These are phyloP conservation scores for Myopa tessellatipennis DNA, from an alignment of 2,888 invertebrate species.

Conservation along the genomic window DNA sequence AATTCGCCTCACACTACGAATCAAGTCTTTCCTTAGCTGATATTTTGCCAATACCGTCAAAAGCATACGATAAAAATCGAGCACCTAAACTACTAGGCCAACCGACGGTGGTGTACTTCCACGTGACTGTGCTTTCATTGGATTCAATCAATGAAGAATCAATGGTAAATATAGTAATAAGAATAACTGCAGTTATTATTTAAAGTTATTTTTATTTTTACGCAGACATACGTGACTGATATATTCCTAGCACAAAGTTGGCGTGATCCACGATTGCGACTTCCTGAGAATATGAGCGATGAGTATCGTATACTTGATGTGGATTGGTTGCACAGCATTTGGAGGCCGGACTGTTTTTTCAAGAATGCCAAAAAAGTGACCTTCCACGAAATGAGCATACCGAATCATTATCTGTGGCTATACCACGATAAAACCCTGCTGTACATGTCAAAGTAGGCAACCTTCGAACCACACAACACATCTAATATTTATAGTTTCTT, in stretches of 20 bases:
- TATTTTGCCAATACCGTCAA: conserved; percentile 84
- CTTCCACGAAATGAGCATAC: conserved; percentile 94
- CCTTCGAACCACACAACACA: not conserved
- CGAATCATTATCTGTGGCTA: conserved; percentile 91
- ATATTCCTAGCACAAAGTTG: conserved; percentile 93
- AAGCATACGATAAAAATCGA: conserved; percentile 89
- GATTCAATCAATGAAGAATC: conserved; percentile 97
- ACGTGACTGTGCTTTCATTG: conserved; percentile 88
- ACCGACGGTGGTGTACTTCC: conserved; percentile 90
- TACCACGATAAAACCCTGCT: conserved; percentile 91
- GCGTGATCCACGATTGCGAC: conserved; percentile 86
- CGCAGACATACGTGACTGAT: conserved; percentile 90
- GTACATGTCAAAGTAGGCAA: conserved; percentile 89
- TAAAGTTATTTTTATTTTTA: not conserved
- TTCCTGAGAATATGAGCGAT: conserved; percentile 94
- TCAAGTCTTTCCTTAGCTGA: conserved; percentile 83
- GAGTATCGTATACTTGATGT: conserved; percentile 90
- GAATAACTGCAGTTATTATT: conserved; percentile 8
- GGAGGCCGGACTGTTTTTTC: conserved; percentile 94
- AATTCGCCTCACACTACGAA: conserved; percentile 69
- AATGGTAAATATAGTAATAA: conserved; percentile 73
- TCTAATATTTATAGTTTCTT: not conserved
- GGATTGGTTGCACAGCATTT: conserved; percentile 89
- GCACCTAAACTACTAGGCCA: conserved; percentile 88
- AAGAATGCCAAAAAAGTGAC: conserved; percentile 95